Conservation (phyloP, 2,888 invertebrate genomes). For the Orchesella flavescens region DNA sequence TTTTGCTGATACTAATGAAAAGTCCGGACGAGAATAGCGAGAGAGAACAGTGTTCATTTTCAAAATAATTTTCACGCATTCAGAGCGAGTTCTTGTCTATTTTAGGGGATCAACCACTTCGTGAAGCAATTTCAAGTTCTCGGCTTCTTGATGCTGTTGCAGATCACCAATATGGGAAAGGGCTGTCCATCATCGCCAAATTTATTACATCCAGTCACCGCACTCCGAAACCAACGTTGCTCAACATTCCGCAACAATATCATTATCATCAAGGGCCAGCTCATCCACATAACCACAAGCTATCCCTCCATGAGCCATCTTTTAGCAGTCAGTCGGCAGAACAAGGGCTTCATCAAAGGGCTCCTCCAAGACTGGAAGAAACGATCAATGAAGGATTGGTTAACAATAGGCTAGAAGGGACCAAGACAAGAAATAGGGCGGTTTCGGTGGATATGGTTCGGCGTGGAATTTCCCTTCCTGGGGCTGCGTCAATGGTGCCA, state of each 20-base stretch:
- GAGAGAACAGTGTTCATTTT: too few species aligned
- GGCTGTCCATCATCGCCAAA: conserved; percentile 43
- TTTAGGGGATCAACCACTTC: conserved; percentile 41
- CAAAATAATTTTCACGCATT: neutral
- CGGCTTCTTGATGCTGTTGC: conserved; percentile 56
- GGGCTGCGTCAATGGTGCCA: conserved; percentile 29
- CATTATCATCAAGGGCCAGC: conserved; percentile 45
- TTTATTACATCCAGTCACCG: conserved; percentile 23
- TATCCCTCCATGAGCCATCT: conserved; percentile 40
- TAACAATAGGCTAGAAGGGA: conserved; percentile 32
- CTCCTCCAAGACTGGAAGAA: conserved; percentile 43
- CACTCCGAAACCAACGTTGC: conserved; percentile 35
- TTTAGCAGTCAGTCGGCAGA: conserved; percentile 46
- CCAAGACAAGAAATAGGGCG: conserved; percentile 46
- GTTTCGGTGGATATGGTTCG: conserved; percentile 53
- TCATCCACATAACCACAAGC: conserved; percentile 49
- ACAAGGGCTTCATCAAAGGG: conserved; percentile 32
- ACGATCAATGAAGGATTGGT: conserved; percentile 39
- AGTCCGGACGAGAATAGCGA: neutral
- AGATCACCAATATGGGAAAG: conserved; percentile 50
- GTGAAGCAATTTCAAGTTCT: conserved; percentile 50
- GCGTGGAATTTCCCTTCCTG: conserved; percentile 52
- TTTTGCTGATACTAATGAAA: neutral
- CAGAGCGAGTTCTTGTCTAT: conserved; percentile 1
- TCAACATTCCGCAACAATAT: conserved; percentile 54